Percentiles rank a stretch among this genome's conserved stretches.
These are phyloP conservation scores for Semaprochilodus insignis DNA, from an alignment of 2,797 vertebrate genomes.

Conservation along the genomic window DNA sequence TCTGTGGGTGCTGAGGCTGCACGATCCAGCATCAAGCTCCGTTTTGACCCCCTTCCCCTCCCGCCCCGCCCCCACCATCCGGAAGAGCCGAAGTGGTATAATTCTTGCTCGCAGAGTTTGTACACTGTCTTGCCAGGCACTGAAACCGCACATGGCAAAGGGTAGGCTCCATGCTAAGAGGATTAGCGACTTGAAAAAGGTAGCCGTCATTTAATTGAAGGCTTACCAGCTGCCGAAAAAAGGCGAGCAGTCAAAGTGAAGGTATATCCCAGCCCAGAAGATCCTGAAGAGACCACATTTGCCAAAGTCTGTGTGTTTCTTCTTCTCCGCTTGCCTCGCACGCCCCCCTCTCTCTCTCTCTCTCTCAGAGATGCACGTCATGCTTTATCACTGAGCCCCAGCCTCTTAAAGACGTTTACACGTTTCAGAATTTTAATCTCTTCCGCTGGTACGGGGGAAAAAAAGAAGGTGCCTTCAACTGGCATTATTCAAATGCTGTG, in stretches of 20 bases:
- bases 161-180: constrained; percentile 81
- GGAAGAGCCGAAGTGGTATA: constrained; percentile 63
- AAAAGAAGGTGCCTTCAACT: constrained; percentile 78
- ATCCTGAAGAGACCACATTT: constrained; percentile 79
- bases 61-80: background rate
- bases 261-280: constrained; percentile 81
- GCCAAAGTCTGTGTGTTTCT: constrained; percentile 74
- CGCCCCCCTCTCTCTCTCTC: constrained; percentile 64
- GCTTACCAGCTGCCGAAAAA: constrained; percentile 81
- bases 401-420: constrained; percentile 81
- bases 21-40: constrained; percentile 44
- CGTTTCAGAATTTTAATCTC: constrained; percentile 81
- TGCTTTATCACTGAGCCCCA: constrained; percentile 78
- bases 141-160: constrained; percentile 72
- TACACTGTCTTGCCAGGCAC: constrained; percentile 60
- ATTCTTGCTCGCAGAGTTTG: constrained; percentile 53
- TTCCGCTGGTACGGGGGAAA: constrained; percentile 58
- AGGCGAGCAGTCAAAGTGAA: constrained; percentile 81
- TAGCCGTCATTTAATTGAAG: constrained; percentile 86
- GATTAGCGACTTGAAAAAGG: constrained; percentile 86
- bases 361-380: constrained; percentile 74
- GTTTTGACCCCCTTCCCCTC: constrained; percentile 5
- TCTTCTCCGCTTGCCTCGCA: constrained; percentile 63
- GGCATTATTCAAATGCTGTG: constrained; percentile 79
- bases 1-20: constrained; percentile 30